Evolutionary conservation across 2,113 vertebrate genomes (phyloP).

Genomic region (Gorsachius goisagi): DNA sequence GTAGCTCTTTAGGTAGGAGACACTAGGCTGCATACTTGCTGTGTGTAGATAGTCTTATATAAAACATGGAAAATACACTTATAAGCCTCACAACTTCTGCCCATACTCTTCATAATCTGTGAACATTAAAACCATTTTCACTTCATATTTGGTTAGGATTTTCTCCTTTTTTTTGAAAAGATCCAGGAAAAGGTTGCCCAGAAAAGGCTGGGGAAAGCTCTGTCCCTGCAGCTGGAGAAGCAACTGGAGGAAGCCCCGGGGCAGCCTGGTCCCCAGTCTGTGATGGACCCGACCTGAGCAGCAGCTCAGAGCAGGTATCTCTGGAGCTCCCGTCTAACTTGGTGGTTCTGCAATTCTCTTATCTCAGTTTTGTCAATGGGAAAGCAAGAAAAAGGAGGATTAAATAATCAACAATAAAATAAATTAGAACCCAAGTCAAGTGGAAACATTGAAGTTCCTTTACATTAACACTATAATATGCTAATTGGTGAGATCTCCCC

Average conservation of each 20-base stretch:
- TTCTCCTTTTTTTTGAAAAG: not conserved
- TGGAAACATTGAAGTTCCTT: not conserved
- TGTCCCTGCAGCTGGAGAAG: not conserved
- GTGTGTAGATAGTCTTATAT: not conserved
- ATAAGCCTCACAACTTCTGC: not conserved
- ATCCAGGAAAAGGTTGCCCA: not conserved
- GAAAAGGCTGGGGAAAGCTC: not conserved
- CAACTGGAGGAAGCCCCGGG: not conserved
- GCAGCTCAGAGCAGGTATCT: not conserved
- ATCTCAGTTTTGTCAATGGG: not conserved
- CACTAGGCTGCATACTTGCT: not conserved
- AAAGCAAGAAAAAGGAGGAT: not conserved
- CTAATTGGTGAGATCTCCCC: not conserved
- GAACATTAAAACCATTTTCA: not conserved
- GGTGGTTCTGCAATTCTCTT: not conserved
- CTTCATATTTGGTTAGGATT: not conserved
- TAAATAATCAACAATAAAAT: not conserved
- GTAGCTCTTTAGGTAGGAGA: not conserved
- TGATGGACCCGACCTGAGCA: not conserved
- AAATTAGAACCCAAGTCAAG: not conserved
- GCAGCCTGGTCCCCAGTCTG: not conserved
- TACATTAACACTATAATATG: too few species aligned
- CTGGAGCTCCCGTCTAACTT: not conserved
- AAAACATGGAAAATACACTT: not conserved
- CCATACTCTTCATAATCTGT: not conserved